Evolutionary conservation across 92 coral and sea anemone genomes (phyloP).

Genomic region (Scolanthus callimorphus): DNA sequence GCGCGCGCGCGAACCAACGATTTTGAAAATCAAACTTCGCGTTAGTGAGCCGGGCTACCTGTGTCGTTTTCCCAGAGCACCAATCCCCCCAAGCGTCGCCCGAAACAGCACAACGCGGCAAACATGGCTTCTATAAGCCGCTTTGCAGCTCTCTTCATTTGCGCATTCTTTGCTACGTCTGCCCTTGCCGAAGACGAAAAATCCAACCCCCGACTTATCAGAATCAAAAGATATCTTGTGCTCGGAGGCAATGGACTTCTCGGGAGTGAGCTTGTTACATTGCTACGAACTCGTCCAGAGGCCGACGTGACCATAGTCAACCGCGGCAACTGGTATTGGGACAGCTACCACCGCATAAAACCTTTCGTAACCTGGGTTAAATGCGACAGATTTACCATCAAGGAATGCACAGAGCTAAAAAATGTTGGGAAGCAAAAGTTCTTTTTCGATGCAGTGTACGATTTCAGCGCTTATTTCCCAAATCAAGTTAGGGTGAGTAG

Average conservation of each 20-base stretch:
- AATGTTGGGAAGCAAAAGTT: slow-evolving; percentile 39
- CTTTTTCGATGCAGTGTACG: slow-evolving; percentile 63
- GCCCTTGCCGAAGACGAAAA: too few relatives aligned
- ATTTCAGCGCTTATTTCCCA: slow-evolving; percentile 58
- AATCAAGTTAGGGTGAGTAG: slow-evolving; percentile 56
- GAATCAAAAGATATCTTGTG: slow-evolving; percentile 33
- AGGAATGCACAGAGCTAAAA: slow-evolving; percentile 42
- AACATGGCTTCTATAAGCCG: background rate
- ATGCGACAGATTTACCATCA: slow-evolving; percentile 54
- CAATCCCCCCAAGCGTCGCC: too few relatives aligned
- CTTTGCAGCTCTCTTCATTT: background rate
- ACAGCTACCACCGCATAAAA: slow-evolving; percentile 57
- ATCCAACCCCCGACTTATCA: too few relatives aligned
- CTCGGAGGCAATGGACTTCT: slow-evolving; percentile 86
- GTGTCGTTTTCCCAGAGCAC: too few relatives aligned
- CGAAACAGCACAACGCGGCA: too few relatives aligned
- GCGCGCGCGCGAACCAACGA: too few relatives aligned
- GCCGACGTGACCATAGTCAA: slow-evolving; percentile 56
- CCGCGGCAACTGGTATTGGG: slow-evolving; percentile 86
- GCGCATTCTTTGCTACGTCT: too few relatives aligned
- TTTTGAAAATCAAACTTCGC: too few relatives aligned
- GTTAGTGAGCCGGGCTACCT: too few relatives aligned
- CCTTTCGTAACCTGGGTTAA: slow-evolving; percentile 55
- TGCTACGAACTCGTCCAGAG: slow-evolving; percentile 27
- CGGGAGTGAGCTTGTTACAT: slow-evolving; percentile 62